Conservation (phyloP, 2,888 invertebrate species). For the Chrysolina americana region DNA sequence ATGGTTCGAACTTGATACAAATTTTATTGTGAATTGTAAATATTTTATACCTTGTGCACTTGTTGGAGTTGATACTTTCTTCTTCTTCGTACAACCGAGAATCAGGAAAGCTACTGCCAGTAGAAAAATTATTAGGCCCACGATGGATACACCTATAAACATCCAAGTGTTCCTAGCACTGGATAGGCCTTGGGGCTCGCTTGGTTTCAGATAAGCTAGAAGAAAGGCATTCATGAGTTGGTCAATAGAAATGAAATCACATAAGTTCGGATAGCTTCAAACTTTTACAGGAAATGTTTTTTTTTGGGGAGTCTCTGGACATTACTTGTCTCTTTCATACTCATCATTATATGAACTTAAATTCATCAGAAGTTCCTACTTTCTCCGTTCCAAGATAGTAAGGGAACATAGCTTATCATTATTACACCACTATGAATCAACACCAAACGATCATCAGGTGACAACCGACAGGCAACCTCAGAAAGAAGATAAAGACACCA, state of each 20-base stretch:
- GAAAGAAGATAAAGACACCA: too few species aligned
- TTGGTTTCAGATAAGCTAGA: constrained; percentile 80
- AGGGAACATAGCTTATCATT: too few species aligned
- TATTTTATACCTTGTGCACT: constrained; percentile 17
- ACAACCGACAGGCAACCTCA: too few species aligned
- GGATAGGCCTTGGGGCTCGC: constrained; percentile 75
- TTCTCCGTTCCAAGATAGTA: too few species aligned
- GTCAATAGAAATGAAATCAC: background rate
- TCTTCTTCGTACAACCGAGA: constrained; percentile 71
- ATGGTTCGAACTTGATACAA: too few species aligned
- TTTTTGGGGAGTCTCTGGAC: too few species aligned
- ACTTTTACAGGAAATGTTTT: too few species aligned
- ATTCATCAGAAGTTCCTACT: too few species aligned
- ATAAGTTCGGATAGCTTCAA: background rate
- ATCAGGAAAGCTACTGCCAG: constrained; percentile 73
- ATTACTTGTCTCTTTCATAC: too few species aligned
- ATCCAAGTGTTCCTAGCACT: constrained; percentile 75
- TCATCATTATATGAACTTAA: too few species aligned
- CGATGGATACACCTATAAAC: constrained; percentile 75
- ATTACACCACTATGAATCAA: too few species aligned
- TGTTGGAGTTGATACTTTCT: constrained; percentile 61
- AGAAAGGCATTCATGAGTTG: constrained; percentile 40
- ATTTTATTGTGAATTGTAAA: background rate
- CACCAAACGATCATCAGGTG: too few species aligned
- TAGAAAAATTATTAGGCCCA: constrained; percentile 74